phyloP scores from a whole-genome alignment of 2,888 invertebrate genomes.

The Tipula unca region DNA sequence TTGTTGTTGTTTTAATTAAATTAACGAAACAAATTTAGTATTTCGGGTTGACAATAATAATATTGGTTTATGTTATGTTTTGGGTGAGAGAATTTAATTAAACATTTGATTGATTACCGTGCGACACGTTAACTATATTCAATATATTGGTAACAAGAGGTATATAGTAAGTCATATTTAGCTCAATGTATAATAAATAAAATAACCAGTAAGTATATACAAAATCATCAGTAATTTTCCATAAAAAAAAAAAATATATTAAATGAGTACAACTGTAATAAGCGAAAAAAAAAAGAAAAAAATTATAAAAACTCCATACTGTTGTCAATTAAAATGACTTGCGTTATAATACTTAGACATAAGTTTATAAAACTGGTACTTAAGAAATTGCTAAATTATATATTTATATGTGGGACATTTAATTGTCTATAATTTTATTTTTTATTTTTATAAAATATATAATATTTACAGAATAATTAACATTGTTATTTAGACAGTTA shows the following conservation, averaged over 20 bases:
- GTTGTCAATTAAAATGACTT: conserved; percentile 8
- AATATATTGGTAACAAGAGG: background rate
- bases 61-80: background rate
- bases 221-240: background rate
- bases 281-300: background rate
- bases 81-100: background rate
- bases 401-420: background rate
- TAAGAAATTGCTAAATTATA: background rate
- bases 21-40: background rate
- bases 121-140: background rate
- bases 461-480: conserved; percentile 14
- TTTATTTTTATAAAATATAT: background rate
- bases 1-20: background rate
- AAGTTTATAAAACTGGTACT: background rate
- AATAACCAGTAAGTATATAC: background rate
- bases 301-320: background rate
- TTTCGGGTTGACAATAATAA: background rate
- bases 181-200: background rate
- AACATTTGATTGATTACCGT: background rate
- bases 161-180: background rate
- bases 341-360: background rate
- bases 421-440: background rate
- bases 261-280: background rate
- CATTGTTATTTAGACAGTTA: background rate
- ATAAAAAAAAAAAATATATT: background rate